Base-by-base conservation (phyloP, 2,113 vertebrate genomes). In the Tragelaphus buxtoni region DNA sequence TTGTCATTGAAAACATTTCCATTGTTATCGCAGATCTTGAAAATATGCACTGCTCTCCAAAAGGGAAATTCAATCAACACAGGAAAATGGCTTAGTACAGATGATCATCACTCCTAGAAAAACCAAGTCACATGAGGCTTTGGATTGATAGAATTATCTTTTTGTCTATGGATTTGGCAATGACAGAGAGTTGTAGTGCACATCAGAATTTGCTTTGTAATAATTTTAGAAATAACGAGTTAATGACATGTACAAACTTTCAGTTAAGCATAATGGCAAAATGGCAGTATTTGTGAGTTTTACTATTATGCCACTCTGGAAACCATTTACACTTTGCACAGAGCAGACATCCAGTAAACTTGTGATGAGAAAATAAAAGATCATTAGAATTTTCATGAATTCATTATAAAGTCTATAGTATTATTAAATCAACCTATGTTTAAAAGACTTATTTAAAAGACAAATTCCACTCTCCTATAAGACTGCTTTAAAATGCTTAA, bases 381-480 rank as follows among this genome's bases (percentile, higher is more conserved):
- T 84, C 12, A 61, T 88, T 61, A 92, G 32, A 53, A 32, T 92
- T 90, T 69, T 47, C 10, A 55, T 88, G 26, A 85, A 69, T 45
- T 18, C 5, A 93, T 77, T 84, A 60, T 49, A 65, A 85, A 93
- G n/a, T 7, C 7, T 74, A 32, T n/a, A 86, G 45, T 56, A 79
- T 92, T 90, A 51, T 82, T 90, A 97, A 53, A 65, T 65, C 28
- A 84, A 32, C n/a, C 30, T n/a, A 60, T 30, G 26, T 90, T 92
- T 90, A 93, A 74, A 95, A 83, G 17, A 87, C 35, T 88, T 90
- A 49, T 17, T 84, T 93, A 69, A 79, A 96, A 85, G 95, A 77
- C 69, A 88, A 96, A 96, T 26, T 65, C 32, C 9, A 81, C 0
- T 90, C 10, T 13, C 80, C 7, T 76, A 72, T 32, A 77, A 39